A percentile compares a stretch with the other conserved stretches of the same genome.
phyloP scores from a whole-genome alignment of 92 coral and sea anemone genomes.

The Nematostella vectensis region DNA sequence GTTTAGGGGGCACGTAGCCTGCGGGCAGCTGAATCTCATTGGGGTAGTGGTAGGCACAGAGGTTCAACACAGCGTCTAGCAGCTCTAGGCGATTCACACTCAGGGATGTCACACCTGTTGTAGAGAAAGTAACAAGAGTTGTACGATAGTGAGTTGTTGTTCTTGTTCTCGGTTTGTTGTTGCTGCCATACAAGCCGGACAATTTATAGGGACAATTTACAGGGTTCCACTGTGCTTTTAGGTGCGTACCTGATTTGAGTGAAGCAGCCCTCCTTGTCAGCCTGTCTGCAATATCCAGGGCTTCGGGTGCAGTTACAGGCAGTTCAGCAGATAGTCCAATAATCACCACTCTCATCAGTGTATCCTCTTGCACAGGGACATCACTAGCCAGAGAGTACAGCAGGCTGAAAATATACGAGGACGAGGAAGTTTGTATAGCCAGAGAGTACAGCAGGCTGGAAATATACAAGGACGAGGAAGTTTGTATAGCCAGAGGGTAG shows the following conservation, averaged over 20 bases:
- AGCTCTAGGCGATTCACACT: conserved; percentile 80
- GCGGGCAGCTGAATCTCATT: conserved; percentile 83
- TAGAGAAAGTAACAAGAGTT: not conserved
- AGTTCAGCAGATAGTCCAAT: conserved; percentile 85
- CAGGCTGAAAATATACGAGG: conserved; percentile 30
- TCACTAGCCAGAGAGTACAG: conserved; percentile 64
- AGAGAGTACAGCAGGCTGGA: too few relatives aligned
- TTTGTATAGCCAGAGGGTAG: too few relatives aligned
- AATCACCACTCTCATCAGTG: conserved; percentile 83
- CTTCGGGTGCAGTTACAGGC: conserved; percentile 87
- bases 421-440: too few relatives aligned
- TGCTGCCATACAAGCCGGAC: not conserved
- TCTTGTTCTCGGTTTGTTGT: not conserved
- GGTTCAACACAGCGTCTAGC: conserved; percentile 93
- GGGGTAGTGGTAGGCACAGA: conserved; percentile 95
- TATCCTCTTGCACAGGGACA: conserved; percentile 92
- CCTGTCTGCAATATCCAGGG: conserved; percentile 85
- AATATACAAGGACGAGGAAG: too few relatives aligned
- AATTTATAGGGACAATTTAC: too few relatives aligned
- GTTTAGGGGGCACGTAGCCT: conserved; percentile 76
- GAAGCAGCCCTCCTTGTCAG: conserved; percentile 86
- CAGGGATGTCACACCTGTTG: conserved; percentile 61
- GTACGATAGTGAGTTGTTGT: too few relatives aligned
- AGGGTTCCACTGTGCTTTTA: too few relatives aligned
- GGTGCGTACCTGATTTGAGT: conserved; percentile 79